Evolutionary conservation across 2,888 invertebrate species (phyloP), one percentile per base, ranked within the genome.

Genomic region (Tachina grossa): DNA sequence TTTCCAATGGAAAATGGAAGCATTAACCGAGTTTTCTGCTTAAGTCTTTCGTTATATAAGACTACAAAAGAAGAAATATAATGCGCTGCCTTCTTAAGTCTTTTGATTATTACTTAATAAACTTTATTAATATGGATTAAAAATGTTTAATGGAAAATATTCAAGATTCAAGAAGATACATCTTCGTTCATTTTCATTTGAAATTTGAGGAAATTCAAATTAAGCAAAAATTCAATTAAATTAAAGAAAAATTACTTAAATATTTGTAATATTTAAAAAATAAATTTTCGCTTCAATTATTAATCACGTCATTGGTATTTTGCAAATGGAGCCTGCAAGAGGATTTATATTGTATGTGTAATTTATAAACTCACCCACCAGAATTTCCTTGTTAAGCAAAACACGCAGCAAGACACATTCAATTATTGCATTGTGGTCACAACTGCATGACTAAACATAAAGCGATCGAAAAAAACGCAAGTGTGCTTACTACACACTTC

Each of bases 381-480:
- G 47, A 49, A 65, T 71, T 77, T 83, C 82, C 71, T 83, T 72
- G 65, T 72, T 45, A 72, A 76, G 65, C 14, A 53, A 47, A 65
- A 59, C 72, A n/a, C n/a, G n/a, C n/a, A n/a, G n/a, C n/a, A n/a
- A n/a, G 19, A 55, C 31, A 51, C 22, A 39, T 74, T 74, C 55
- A 68, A 74, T 68, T 57, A 76, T 75, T 57, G 16, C 49, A 61
- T 61, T 84, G 59, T 65, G 61, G 53, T 66, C 31, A 45, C 77
- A 81, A 47, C 13, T 68, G 49, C 59, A 80, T 76, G 80, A 72
- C 72, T 78, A 77, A 81, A 84, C 80, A 77, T 41, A 61, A 80
- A 59, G 65, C 45, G 69, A 80, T 14, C 45, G 45, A 71, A 59
- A 71, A 22, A 49, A 59, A 57, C 31, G 65, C 43, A 22, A 61